These are phyloP conservation scores for Napeogenes sylphis DNA, from an alignment of 2,888 invertebrate genomes.

Conservation along the genomic window DNA sequence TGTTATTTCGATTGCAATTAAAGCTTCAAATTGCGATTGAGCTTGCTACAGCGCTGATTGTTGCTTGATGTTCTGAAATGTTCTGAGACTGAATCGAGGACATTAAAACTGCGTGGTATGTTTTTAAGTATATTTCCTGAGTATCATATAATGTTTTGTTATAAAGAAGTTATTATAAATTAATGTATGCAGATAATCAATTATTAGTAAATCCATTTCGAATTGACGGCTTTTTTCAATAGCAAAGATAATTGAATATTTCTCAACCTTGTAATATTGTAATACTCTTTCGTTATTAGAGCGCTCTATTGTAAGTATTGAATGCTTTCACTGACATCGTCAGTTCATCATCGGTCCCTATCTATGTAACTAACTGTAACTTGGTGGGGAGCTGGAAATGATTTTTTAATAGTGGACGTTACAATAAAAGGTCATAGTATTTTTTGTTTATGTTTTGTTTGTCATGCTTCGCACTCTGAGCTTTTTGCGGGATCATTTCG, in stretches of 20 bases:
- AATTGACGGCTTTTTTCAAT: constrained; percentile 24
- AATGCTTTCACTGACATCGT: constrained; percentile 22
- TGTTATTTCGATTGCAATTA: constrained; percentile 31
- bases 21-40: constrained; percentile 21
- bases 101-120: constrained; percentile 4
- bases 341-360: constrained; percentile 30
- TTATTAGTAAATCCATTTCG: constrained; percentile 21
- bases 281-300: constrained; percentile 20
- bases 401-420: constrained; percentile 28
- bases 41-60: constrained; percentile 15
- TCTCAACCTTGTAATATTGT: constrained; percentile 33
- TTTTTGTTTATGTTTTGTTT: constrained; percentile 19
- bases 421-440: constrained; percentile 27
- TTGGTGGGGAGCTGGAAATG: constrained; percentile 31
- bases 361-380: constrained; percentile 38
- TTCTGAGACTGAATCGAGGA: constrained; percentile 15
- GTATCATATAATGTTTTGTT: constrained; percentile 4
- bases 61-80: constrained; percentile 12
- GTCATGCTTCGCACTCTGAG: constrained; percentile 17
- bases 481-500: constrained; percentile 19
- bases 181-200: constrained; percentile 20
- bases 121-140: constrained; percentile 6
- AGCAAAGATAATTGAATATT: constrained; percentile 42
- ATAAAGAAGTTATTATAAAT: constrained; percentile 5
- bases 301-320: constrained; percentile 24